Conservation (phyloP, 2,797 vertebrate species). For the Lacerta bilineata region DNA sequence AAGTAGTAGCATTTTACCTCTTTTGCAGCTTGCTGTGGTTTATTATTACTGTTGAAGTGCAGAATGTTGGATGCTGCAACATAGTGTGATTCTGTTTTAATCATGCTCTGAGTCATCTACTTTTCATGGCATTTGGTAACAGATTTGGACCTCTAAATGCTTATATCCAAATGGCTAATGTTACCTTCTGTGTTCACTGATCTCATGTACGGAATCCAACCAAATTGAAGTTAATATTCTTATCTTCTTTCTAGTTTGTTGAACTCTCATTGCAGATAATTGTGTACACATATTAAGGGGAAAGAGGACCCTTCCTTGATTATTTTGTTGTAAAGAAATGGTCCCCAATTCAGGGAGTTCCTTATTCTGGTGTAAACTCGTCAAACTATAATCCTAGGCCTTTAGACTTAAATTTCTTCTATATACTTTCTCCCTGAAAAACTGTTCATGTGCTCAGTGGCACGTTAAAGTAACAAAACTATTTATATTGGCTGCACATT, state of each 20-base stretch:
- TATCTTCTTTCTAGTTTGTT: not conserved
- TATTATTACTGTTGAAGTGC: too few relatives aligned
- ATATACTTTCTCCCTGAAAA: not conserved
- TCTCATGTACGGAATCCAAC: not conserved
- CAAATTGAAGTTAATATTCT: not conserved
- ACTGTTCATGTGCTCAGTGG: not conserved
- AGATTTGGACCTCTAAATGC: too few relatives aligned
- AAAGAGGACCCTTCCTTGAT: not conserved
- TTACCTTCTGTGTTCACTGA: not conserved
- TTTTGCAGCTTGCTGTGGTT: too few relatives aligned
- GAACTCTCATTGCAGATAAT: not conserved
- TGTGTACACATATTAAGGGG: not conserved
- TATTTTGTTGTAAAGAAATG: not conserved
- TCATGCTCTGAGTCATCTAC: too few relatives aligned
- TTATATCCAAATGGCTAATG: not conserved
- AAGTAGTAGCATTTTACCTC: too few relatives aligned
- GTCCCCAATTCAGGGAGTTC: not conserved
- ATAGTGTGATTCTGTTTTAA: too few relatives aligned
- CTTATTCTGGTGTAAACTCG: not conserved
- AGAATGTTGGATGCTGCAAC: too few relatives aligned
- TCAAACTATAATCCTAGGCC: not conserved
- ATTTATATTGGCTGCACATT: not conserved
- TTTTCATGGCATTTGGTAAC: too few relatives aligned
- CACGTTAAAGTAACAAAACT: not conserved
- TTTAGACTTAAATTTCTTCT: not conserved